Evolutionary conservation across 2,113 vertebrate genomes (phyloP).

Genomic region (Anthoscopus minutus): DNA sequence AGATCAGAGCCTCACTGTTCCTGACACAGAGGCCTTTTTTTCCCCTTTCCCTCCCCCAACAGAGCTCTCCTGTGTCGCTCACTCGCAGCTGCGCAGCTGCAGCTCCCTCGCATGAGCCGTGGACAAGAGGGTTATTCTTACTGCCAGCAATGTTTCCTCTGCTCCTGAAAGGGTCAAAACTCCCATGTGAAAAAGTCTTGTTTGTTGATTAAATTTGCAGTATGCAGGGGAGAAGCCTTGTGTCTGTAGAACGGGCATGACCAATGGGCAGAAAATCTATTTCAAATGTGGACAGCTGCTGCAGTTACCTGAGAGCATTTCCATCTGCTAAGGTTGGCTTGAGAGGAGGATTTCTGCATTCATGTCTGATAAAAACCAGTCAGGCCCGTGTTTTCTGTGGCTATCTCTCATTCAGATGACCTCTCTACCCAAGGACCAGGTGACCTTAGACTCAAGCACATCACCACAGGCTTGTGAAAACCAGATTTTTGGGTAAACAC

Average conservation of each 20-base stretch:
- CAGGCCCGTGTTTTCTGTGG: background rate
- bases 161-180: background rate
- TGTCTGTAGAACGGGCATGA: accelerated
- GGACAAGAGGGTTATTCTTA: constrained; percentile 38
- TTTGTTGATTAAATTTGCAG: background rate
- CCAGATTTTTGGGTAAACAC: background rate
- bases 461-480: background rate
- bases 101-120: background rate
- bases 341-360: background rate
- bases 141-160: background rate
- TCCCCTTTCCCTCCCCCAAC: background rate
- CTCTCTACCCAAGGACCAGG: background rate
- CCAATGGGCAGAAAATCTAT: background rate
- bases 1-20: constrained; percentile 31
- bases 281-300: background rate
- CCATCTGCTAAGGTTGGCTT: background rate
- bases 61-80: background rate
- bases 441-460: background rate
- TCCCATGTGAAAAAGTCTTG: background rate
- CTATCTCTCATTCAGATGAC: accelerated
- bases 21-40: constrained; percentile 29
- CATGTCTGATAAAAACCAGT: background rate
- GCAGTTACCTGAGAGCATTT: background rate
- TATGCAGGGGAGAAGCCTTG: background rate
- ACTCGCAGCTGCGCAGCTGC: background rate